Conservation (phyloP, 2,888 invertebrate genomes). For the Agrochola macilenta region DNA sequence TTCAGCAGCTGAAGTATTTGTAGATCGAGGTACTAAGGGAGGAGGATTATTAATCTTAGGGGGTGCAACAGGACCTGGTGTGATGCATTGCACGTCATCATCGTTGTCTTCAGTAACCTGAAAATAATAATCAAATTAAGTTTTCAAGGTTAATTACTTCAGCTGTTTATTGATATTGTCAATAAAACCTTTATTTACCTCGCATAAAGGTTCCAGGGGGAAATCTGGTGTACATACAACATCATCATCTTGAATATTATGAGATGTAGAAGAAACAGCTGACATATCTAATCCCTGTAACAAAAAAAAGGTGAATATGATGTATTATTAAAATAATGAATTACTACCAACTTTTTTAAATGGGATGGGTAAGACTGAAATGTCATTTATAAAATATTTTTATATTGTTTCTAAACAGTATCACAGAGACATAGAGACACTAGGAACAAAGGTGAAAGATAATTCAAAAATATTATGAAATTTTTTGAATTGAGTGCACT, state of each 20-base stretch:
- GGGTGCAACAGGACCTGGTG: constrained; percentile 80
- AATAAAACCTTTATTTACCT: constrained; percentile 74
- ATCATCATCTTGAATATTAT: constrained; percentile 80
- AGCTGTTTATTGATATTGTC: background rate
- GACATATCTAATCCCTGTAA: constrained; percentile 86
- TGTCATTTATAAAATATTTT: background rate
- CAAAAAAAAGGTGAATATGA: constrained; percentile 19
- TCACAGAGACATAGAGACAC: background rate
- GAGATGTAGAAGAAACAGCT: constrained; percentile 66
- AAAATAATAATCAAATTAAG: constrained; percentile 37
- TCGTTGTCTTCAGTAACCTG: constrained; percentile 88
- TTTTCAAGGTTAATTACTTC: constrained; percentile 3
- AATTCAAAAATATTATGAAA: background rate
- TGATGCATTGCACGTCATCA: constrained; percentile 88
- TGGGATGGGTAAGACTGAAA: background rate
- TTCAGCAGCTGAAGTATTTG: constrained; percentile 66
- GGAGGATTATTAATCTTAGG: constrained; percentile 74
- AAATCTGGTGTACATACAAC: constrained; percentile 92
- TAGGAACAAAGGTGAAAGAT: background rate
- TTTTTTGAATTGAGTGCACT: background rate
- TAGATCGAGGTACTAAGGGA: constrained; percentile 69
- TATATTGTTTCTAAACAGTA: background rate
- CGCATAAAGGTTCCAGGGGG: constrained; percentile 86
- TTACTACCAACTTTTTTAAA: background rate
- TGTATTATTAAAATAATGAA: background rate